Evolutionary conservation across 2,797 vertebrate species (phyloP).

Genomic region (Spea hammondii): DNA sequence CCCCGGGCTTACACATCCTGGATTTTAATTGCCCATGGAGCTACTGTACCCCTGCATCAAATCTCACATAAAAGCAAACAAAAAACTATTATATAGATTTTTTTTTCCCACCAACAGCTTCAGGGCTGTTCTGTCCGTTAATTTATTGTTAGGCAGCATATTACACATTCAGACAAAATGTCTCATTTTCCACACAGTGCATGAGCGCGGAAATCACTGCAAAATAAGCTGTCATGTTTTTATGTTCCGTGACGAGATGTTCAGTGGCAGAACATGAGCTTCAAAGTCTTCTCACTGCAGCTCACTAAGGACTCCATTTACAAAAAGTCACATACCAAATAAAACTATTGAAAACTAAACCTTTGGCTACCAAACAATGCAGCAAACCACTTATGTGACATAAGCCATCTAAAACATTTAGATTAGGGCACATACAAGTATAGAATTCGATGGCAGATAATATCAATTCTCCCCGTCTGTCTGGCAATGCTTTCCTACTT

Average conservation of each 20-base stretch:
- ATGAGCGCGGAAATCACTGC: conserved; percentile 41
- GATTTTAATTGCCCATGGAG: conserved; percentile 11
- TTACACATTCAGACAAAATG: conserved; percentile 49
- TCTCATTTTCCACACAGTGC: conserved; percentile 47
- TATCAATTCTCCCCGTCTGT: too few relatives aligned
- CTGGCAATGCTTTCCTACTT: too few relatives aligned
- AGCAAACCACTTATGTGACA: too few relatives aligned
- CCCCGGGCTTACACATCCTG: conserved; percentile 1
- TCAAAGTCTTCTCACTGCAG: conserved; percentile 35
- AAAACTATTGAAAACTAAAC: not conserved
- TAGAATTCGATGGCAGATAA: too few relatives aligned
- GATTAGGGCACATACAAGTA: too few relatives aligned
- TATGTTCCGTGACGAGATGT: conserved; percentile 42
- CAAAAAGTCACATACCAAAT: not conserved
- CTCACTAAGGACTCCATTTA: conserved; percentile 20
- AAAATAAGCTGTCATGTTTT: conserved; percentile 52
- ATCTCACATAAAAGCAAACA: conserved; percentile 37
- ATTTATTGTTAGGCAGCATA: conserved; percentile 43
- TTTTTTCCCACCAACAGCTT: conserved; percentile 17
- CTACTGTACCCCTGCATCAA: conserved; percentile 2
- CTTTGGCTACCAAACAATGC: too few relatives aligned
- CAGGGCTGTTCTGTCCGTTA: conserved; percentile 40
- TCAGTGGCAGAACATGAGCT: conserved; percentile 48
- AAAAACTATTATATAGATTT: conserved; percentile 42
- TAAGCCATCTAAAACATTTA: too few relatives aligned